Conservation (phyloP, 2,113 vertebrate species). For the Crotalus helleri region DNA sequence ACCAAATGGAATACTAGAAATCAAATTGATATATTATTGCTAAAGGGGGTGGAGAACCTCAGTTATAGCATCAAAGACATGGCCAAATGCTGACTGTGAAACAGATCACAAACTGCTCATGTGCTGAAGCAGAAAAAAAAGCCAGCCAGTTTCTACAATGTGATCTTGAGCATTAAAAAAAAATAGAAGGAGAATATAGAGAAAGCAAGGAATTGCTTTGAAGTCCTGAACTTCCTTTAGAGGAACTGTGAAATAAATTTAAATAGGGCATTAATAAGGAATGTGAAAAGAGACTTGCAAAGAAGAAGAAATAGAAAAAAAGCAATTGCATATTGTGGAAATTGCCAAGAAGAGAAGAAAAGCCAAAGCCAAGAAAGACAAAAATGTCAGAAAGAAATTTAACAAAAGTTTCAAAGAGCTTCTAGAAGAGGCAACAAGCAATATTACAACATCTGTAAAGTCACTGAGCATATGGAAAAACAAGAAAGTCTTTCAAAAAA, state of each 20-base stretch:
- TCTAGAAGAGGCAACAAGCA: not conserved
- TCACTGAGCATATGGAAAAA: not conserved
- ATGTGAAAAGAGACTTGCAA: not conserved
- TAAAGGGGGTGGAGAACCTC: not conserved
- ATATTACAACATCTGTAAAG: not conserved
- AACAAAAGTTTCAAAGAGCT: not conserved
- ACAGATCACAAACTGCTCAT: not conserved
- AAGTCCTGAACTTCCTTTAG: not conserved
- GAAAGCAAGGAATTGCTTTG: not conserved
- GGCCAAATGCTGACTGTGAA: not conserved
- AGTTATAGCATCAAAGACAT: not conserved
- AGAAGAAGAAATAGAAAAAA: not conserved
- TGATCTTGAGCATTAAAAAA: not conserved
- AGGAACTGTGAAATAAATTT: not conserved
- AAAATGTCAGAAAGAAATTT: not conserved
- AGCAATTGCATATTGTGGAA: not conserved
- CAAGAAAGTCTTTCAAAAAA: not conserved
- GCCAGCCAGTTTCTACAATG: not conserved
- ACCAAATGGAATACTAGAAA: not conserved
- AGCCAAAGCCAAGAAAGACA: not conserved
- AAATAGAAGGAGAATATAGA: not conserved
- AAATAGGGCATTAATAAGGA: not conserved
- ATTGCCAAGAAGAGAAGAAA: not conserved
- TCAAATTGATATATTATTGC: not conserved
- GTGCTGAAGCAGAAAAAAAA: not conserved